Percentiles rank a stretch among this genome's conserved stretches.
Conservation (phyloP, 2,888 invertebrate species). For the Euplexia lucipara region DNA sequence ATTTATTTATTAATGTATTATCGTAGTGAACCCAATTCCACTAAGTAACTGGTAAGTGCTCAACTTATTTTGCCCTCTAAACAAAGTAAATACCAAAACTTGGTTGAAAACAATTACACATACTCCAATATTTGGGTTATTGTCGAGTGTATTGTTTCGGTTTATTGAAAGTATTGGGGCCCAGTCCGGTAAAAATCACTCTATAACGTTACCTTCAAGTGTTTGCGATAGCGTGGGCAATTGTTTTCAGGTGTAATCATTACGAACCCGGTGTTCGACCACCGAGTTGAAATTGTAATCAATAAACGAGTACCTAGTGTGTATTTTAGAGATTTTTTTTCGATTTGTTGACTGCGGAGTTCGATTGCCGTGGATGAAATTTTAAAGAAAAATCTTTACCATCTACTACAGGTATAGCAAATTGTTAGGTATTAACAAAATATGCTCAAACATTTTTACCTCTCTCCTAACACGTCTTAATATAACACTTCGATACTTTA, state of each 20-base stretch:
- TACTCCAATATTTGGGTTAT: conserved; percentile 45
- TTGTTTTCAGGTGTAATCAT: conserved; percentile 62
- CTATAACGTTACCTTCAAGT: conserved; percentile 52
- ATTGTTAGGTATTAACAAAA: too few species aligned
- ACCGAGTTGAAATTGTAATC: conserved; percentile 52
- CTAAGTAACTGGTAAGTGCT: conserved; percentile 25
- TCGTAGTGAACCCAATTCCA: conserved; percentile 15
- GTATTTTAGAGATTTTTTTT: conserved; percentile 16
- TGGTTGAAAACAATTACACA: conserved; percentile 39
- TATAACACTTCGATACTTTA: too few species aligned
- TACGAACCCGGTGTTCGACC: conserved; percentile 48
- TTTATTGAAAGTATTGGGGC: conserved; percentile 39
- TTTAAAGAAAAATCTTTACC: background rate
- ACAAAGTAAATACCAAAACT: conserved; percentile 20
- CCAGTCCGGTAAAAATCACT: conserved; percentile 42
- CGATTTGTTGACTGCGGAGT: conserved; percentile 1
- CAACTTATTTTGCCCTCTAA: conserved; percentile 19
- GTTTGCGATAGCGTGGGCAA: conserved; percentile 55
- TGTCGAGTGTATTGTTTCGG: conserved; percentile 40
- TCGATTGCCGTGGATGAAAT: background rate
- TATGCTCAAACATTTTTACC: too few species aligned
- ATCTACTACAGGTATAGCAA: background rate
- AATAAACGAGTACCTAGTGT: conserved; percentile 32
- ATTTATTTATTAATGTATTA: conserved; percentile 25
- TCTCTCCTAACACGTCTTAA: too few species aligned